phyloP scores from a whole-genome alignment of 2,888 invertebrate species.

The Himalopsyche kuldschensis region DNA sequence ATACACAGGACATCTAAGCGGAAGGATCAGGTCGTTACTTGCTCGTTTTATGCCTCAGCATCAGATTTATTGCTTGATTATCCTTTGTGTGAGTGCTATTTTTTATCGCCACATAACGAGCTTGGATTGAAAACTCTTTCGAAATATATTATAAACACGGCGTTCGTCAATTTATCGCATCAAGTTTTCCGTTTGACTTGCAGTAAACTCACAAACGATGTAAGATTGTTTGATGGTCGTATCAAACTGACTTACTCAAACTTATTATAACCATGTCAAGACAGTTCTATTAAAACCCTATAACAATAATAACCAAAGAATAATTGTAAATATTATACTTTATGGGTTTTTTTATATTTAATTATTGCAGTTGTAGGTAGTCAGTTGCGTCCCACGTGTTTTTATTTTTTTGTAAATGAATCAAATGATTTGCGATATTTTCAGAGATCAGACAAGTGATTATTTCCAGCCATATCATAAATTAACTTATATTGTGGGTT shows the following conservation, averaged over 20 bases:
- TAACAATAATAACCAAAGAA: too few relatives aligned
- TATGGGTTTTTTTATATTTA: too few relatives aligned
- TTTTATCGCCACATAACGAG: slow-evolving; percentile 16
- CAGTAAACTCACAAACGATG: background rate
- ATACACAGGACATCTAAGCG: background rate
- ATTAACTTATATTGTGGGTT: background rate
- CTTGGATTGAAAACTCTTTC: background rate
- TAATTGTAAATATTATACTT: too few relatives aligned
- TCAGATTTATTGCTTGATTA: slow-evolving; percentile 22
- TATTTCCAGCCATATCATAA: background rate
- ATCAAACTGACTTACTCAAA: background rate
- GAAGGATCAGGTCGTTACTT: slow-evolving; percentile 13
- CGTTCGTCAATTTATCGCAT: background rate
- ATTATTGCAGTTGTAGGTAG: too few relatives aligned
- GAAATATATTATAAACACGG: background rate
- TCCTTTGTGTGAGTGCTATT: slow-evolving; percentile 9
- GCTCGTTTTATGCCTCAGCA: slow-evolving; percentile 13
- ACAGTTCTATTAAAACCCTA: too few relatives aligned
- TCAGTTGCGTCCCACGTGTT: background rate
- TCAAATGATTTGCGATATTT: background rate
- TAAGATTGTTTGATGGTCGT: background rate
- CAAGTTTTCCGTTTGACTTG: background rate
- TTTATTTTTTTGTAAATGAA: background rate
- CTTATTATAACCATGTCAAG: background rate
- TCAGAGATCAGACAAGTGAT: background rate